phyloP scores from a whole-genome alignment of 2,113 vertebrate species.

The Phalacrocorax aristotelis region DNA sequence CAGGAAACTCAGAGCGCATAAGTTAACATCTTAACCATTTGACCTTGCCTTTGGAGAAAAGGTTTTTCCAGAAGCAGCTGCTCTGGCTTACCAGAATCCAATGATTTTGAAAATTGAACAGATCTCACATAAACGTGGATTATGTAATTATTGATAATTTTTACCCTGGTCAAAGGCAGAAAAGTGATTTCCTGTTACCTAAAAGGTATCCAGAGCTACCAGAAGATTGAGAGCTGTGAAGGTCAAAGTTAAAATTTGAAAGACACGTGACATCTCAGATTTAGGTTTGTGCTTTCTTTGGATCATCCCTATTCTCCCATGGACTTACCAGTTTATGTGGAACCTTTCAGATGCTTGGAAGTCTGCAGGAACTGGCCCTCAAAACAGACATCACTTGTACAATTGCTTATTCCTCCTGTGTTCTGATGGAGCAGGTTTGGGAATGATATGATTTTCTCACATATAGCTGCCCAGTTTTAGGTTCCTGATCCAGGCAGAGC shows the following conservation, averaged over 20 bases:
- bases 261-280: background rate
- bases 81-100: background rate
- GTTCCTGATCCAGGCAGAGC: background rate
- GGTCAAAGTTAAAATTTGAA: background rate
- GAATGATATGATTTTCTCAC: background rate
- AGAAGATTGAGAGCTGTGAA: background rate
- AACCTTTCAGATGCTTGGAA: background rate
- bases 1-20: background rate
- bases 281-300: background rate
- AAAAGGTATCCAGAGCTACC: background rate
- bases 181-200: background rate
- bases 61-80: background rate
- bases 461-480: background rate
- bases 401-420: background rate
- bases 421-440: background rate
- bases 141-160: background rate
- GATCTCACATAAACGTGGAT: background rate
- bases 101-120: background rate
- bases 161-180: background rate
- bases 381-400: background rate
- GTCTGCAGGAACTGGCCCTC: background rate
- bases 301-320: background rate
- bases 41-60: background rate
- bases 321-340: background rate
- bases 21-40: background rate